These are phyloP conservation scores for Epirrita christyi DNA, from an alignment of 2,888 invertebrate species.

Conservation along the genomic window DNA sequence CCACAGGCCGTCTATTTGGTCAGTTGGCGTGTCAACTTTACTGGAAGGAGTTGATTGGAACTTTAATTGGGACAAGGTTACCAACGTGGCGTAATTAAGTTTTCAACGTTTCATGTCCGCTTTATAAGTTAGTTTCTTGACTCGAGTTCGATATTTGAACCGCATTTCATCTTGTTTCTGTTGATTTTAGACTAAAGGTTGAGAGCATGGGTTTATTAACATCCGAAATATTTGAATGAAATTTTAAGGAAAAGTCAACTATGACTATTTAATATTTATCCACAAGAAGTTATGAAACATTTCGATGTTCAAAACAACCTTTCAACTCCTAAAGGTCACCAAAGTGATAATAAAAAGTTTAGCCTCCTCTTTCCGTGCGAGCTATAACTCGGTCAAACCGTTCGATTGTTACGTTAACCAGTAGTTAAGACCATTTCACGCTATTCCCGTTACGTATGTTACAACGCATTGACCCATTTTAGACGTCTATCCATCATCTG, in stretches of 20 bases:
- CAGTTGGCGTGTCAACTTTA: conserved; percentile 76
- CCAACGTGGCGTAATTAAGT: conserved; percentile 54
- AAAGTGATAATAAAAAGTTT: conserved; percentile 2
- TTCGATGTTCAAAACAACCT: conserved; percentile 14
- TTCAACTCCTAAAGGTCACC: conserved; percentile 17
- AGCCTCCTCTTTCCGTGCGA: conserved; percentile 10
- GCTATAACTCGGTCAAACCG: not conserved
- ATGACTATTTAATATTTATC: conserved; percentile 15
- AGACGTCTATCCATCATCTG: no score
- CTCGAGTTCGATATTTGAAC: conserved; percentile 32
- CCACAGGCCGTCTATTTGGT: conserved; percentile 63
- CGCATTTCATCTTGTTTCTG: conserved; percentile 13
- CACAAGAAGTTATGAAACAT: conserved; percentile 12
- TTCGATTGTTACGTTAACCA: no score
- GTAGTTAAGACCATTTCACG: no score
- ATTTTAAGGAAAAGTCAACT: conserved; percentile 3
- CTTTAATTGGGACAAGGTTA: conserved; percentile 83
- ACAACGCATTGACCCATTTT: no score
- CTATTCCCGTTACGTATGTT: no score
- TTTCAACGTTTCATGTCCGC: conserved; percentile 45
- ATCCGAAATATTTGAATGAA: conserved; percentile 8
- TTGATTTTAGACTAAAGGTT: conserved; percentile 12
- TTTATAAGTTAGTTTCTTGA: conserved; percentile 44
- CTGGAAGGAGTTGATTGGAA: conserved; percentile 73
- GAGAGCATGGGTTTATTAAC: conserved; percentile 5